Evolutionary conservation across 2,797 vertebrate species (phyloP).

Genomic region (Gallinago stenura): DNA sequence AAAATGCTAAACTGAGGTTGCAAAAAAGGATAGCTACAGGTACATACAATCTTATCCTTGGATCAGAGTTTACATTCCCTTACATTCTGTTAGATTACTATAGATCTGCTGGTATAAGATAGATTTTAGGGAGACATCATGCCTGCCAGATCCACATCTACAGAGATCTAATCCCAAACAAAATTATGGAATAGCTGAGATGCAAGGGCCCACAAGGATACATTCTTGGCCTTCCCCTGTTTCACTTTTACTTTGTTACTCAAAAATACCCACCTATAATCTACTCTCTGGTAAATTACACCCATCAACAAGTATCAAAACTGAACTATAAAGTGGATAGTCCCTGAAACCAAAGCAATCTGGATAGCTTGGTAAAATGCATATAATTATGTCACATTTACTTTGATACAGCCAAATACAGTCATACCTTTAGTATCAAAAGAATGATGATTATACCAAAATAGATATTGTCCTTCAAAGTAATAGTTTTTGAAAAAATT

Average conservation of each 20-base stretch:
- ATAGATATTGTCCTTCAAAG: neutral
- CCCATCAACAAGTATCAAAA: neutral
- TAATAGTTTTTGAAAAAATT: neutral
- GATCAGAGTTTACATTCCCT: neutral
- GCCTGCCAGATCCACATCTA: fast-evolving
- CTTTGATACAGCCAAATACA: neutral
- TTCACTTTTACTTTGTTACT: neutral
- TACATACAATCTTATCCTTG: neutral
- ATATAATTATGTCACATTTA: fast-evolving
- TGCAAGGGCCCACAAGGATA: neutral
- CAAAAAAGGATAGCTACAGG: neutral
- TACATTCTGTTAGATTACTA: neutral
- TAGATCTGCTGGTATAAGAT: fast-evolving
- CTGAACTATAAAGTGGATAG: neutral
- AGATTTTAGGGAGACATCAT: neutral
- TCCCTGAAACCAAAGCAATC: neutral
- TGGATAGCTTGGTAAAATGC: no score
- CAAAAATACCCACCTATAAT: neutral
- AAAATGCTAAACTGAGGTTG: neutral
- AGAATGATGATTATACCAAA: fast-evolving
- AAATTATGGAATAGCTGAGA: neutral
- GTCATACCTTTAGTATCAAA: neutral
- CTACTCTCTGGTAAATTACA: neutral
- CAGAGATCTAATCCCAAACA: neutral
- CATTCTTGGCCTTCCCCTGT: neutral